Percentiles rank a stretch among this genome's conserved stretches.
Evolutionary conservation across 2,113 vertebrate species (phyloP).

Genomic region (Apaloderma vittatum): DNA sequence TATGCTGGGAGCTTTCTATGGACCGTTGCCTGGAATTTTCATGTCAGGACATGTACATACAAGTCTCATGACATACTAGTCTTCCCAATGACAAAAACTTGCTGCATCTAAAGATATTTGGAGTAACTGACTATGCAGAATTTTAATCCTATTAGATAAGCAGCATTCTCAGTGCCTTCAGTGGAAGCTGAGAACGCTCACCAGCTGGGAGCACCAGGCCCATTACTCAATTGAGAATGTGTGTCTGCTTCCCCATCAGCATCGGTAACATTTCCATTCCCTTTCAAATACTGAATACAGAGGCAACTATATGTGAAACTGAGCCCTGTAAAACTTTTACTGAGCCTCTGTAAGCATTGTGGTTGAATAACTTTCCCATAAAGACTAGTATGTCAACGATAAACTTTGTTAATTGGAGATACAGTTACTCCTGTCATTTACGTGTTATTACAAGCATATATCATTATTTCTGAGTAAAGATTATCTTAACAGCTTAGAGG

Average conservation of each 20-base stretch:
- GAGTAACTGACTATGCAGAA: neutral
- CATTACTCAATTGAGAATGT: neutral
- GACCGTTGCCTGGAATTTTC: neutral
- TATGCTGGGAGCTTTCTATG: neutral
- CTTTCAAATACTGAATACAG: neutral
- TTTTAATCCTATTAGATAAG: neutral
- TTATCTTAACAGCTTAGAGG: neutral
- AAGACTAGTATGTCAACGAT: neutral
- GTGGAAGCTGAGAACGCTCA: neutral
- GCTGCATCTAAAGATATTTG: neutral
- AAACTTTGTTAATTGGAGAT: neutral
- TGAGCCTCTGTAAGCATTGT: neutral
- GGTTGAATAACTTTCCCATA: neutral
- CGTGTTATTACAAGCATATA: neutral
- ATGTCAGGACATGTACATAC: rapidly evolving
- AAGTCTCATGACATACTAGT: neutral
- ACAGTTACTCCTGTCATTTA: neutral
- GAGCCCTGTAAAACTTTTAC: neutral
- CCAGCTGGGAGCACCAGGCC: neutral
- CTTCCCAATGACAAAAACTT: neutral
- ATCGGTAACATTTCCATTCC: neutral
- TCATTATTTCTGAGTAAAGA: neutral
- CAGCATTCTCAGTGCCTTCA: neutral
- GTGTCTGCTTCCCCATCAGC: neutral
- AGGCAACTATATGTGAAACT: neutral